Conservation (phyloP, 2,888 invertebrate species). For the Eilema depressum region DNA sequence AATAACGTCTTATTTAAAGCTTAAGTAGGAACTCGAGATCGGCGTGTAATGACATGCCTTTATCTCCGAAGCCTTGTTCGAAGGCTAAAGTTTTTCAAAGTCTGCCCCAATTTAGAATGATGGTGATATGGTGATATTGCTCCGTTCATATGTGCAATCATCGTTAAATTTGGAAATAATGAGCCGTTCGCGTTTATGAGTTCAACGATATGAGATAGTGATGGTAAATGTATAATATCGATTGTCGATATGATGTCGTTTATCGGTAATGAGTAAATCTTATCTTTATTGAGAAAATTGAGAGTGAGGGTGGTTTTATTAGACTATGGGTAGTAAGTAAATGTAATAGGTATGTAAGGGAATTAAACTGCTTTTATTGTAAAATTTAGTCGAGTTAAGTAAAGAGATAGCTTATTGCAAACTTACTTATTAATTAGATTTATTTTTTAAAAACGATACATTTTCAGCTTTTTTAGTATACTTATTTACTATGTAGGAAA, state of each 20-base stretch:
- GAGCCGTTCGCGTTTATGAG: conserved; percentile 71
- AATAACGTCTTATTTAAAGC: conserved; percentile 2
- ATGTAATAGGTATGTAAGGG: neutral
- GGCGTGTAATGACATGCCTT: conserved; percentile 8
- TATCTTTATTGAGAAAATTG: conserved; percentile 7
- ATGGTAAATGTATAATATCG: conserved; percentile 32
- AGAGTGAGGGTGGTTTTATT: neutral
- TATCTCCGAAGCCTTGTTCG: conserved; percentile 11
- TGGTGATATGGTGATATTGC: conserved; percentile 58
- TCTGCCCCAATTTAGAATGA: conserved; percentile 36
- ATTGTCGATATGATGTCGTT: conserved; percentile 11
- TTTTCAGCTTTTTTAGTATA: too few relatives aligned
- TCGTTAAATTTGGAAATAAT: conserved; percentile 78
- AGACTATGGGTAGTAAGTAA: neutral
- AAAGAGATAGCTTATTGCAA: too few relatives aligned
- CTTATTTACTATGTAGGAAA: too few relatives aligned
- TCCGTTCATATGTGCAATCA: conserved; percentile 66
- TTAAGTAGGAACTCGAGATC: neutral
- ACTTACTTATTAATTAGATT: too few relatives aligned
- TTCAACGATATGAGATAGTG: conserved; percentile 51
- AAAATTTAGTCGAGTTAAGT: neutral
- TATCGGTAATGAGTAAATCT: neutral
- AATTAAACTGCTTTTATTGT: neutral
- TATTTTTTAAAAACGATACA: too few relatives aligned
- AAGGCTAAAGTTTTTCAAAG: conserved; percentile 33